Base-by-base conservation (phyloP, 2,113 vertebrate genomes). In the Acrocephalus arundinaceus region DNA sequence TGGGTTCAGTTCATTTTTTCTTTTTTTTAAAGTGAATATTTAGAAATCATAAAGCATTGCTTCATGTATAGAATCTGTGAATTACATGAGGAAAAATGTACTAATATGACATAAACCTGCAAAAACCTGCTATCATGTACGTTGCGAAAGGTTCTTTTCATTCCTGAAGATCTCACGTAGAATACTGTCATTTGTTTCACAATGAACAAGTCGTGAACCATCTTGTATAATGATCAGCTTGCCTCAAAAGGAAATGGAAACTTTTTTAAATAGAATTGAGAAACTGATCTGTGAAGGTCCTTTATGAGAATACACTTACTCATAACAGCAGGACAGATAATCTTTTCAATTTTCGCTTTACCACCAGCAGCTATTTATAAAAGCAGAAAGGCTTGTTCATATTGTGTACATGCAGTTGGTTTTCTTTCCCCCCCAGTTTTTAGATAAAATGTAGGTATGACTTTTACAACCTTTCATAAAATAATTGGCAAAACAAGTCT, bases 321-420 rank as follows among this genome's bases (percentile, higher is more conserved):
- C 43, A 55, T 76, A 80, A 55, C 51, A 86, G 45, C 18, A 76
- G 41, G 80, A 93, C 49, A 91, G 87, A 68, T 77, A 77, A 84
- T 61, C 4, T 89, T 95, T 93, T 87, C 37, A 61, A 58, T 77
- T 70, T 89, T 94, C 85, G 18, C 22, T 89, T 93, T 91, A 65
- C 20, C 22, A 10, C 21, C 45, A 77, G 39, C 5, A 80, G 72
- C 25, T 73, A 84, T 86, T 84, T 76, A 80, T 51, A 93, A 88
- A 80, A 73, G 11, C 33, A 91, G 80, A 93, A 87, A 80, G 7
- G 3, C 6, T 91, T 77, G 28, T 58, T 89, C n/a, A 5, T 66
- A 20, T 16, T 54, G 20, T n/a, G 28, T 24, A 43, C 15, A 23
- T 61, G 16, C 9, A 75, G 19, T 19, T 59, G 2, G 12, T 22